These are phyloP conservation scores for Cassiopea andromeda DNA, from an alignment of 30 jellyfish, hydroid and myxozoan genomes.

Conservation along the genomic window DNA sequence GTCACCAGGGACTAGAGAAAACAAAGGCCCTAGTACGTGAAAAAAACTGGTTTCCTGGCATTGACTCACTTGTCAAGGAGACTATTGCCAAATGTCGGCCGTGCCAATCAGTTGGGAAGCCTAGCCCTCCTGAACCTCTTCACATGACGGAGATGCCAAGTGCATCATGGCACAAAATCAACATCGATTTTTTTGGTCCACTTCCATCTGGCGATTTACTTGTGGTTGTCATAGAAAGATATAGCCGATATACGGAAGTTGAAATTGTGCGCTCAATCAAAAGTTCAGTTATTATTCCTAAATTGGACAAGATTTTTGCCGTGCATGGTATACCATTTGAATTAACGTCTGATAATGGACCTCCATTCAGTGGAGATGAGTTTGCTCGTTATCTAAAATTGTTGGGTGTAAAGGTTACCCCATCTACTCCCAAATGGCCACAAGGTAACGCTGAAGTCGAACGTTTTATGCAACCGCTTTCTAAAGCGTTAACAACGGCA, in stretches of 20 bases:
- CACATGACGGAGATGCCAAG: constrained; percentile 15
- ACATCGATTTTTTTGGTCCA: constrained; percentile 50
- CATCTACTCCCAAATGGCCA: constrained; percentile 51
- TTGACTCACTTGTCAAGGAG: constrained; percentile 27
- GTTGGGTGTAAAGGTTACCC: constrained; percentile 21
- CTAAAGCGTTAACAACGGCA: constrained; percentile 48
- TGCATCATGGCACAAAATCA: constrained; percentile 6
- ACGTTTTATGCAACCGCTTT: constrained; percentile 43
- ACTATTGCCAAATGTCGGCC: constrained; percentile 22
- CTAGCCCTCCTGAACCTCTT: constrained; percentile 32
- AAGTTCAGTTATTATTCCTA: constrained; percentile 42
- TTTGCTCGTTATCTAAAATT: constrained; percentile 37
- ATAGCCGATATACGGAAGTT: constrained; percentile 61
- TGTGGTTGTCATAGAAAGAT: constrained; percentile 49
- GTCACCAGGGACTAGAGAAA: constrained; percentile 66
- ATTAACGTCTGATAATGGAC: constrained; percentile 59
- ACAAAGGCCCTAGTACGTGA: constrained; percentile 25
- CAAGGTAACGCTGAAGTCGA: constrained; percentile 57
- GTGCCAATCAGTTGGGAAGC: constrained; percentile 51
- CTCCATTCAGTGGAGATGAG: constrained; percentile 68
- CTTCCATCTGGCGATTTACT: constrained; percentile 62
- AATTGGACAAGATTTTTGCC: neutral
- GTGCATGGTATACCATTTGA: constrained; percentile 34
- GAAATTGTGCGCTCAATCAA: constrained; percentile 65
- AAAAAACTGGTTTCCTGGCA: constrained; percentile 9